phyloP scores from a whole-genome alignment of 2,888 invertebrate species.

The Agelastica alni region DNA sequence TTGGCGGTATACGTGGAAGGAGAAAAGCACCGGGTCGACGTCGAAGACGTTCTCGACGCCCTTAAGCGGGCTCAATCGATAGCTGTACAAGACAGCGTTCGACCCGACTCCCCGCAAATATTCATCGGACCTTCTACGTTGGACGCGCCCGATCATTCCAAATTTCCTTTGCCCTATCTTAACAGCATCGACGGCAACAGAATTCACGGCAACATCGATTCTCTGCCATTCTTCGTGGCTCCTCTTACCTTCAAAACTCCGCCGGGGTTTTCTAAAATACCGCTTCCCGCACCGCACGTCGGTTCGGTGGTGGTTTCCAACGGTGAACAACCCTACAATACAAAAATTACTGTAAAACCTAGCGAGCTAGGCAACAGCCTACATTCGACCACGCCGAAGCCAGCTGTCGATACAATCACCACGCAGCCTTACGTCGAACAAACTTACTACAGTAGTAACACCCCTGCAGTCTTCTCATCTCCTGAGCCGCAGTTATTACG shows the following conservation, averaged over 20 bases:
- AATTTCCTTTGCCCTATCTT: conserved; percentile 82
- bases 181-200: conserved; percentile 72
- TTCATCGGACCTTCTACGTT: conserved; percentile 82
- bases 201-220: conserved; percentile 72
- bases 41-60: conserved; percentile 71
- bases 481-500: conserved; percentile 25
- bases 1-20: conserved; percentile 78
- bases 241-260: conserved; percentile 85
- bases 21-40: conserved; percentile 60
- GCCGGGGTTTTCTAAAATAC: conserved; percentile 81
- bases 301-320: conserved; percentile 76
- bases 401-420: conserved; percentile 10
- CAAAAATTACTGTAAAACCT: conserved; percentile 28
- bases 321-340: conserved; percentile 35
- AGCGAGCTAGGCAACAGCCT: conserved; percentile 18
- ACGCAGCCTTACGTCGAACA: conserved; percentile 21
- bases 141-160: conserved; percentile 71
- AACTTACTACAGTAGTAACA: conserved; percentile 21
- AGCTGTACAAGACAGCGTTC: conserved; percentile 75
- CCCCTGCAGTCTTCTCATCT: conserved; percentile 4
- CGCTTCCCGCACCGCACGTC: conserved; percentile 84
- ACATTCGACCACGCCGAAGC: conserved; percentile 4
- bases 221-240: conserved; percentile 83
- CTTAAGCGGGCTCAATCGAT: conserved; percentile 74
- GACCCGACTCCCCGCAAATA: conserved; percentile 71